Evolutionary conservation across 2,113 vertebrate genomes (phyloP), one percentile per base, ranked within the genome.

Genomic region (Capra hircus): DNA sequence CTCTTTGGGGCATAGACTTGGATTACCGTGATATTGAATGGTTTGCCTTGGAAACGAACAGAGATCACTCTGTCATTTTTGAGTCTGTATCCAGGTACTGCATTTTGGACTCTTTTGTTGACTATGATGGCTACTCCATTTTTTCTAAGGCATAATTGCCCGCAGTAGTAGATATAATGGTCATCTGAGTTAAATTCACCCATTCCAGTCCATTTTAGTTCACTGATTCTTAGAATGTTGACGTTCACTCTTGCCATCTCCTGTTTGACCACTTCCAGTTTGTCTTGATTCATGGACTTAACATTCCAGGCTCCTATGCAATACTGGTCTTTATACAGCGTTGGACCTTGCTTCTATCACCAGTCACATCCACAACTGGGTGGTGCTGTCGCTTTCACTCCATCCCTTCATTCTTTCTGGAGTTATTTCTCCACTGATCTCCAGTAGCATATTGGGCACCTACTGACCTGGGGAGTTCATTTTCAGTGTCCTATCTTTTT

Each of bases 161-260:
- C 4, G 21, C 2, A 36, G 19, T 36, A 71, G 5, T 71, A 71
- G n/a, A 36, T 23, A 71, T 21, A 71, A 71, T 11, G n/a, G 64
- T 71, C 19, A 71, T 36, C 64, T 11, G 64, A 71, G 64, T 23
- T 36, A 71, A 71, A 71, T 3, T 71, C 64, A 23, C n/a, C 19
- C 17, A 71, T 36, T 71, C n/a, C 4, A 71, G n/a, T 36, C 17
- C n/a, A 36, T 36, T 71, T 71, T 36, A 71, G 64, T 36, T 71
- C 1, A 0, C 19, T 71, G 64, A 36, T 71, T 71, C 2, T 4
- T 71, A 71, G 21, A 71, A 71, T 71, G 17, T 71, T 0, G 1
- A 36, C 1, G 0, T 71, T 71, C n/a, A 36, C 9, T 36, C 9
- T 71, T 36, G n/a, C 17, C 64, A 21, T 21, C n/a, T 71, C n/a